Conservation (phyloP, 1,140 invertebrate species). For the Euura saliciscinereae region DNA sequence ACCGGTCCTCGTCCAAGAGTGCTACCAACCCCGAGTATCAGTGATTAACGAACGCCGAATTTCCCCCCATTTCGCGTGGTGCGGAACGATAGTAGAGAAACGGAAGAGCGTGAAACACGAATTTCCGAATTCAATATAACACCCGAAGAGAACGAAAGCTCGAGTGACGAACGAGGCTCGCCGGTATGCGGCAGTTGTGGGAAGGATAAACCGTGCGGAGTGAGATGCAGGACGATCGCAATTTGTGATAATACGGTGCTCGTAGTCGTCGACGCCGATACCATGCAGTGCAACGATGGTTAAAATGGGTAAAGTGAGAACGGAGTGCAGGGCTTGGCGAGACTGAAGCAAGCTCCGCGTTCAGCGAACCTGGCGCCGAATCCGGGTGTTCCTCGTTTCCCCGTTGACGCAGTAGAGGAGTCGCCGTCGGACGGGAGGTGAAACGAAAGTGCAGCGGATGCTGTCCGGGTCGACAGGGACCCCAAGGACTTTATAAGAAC, state of each 20-base stretch:
- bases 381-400: too few relatives aligned
- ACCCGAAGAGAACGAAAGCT: too few relatives aligned
- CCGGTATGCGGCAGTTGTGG: not conserved
- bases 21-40: too few relatives aligned
- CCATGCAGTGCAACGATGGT: not conserved
- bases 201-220: not conserved
- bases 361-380: not conserved
- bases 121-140: too few relatives aligned
- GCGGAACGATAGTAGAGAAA: too few relatives aligned
- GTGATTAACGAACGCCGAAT: too few relatives aligned
- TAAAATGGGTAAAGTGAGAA: not conserved
- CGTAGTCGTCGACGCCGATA: not conserved
- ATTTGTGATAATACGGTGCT: not conserved
- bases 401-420: not conserved
- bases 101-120: too few relatives aligned
- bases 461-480: not conserved
- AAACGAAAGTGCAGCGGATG: not conserved
- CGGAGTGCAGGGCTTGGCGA: not conserved
- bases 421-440: not conserved
- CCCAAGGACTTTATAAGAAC: conserved; percentile 20
- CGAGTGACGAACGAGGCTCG: too few relatives aligned
- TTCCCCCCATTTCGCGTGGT: too few relatives aligned
- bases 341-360: not conserved
- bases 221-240: not conserved
- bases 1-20: conserved; percentile 22